A percentile compares a stretch with the other conserved stretches of the same genome.
These are phyloP conservation scores for Pycnonotus jocosus DNA, from an alignment of 2,113 vertebrate species.

Conservation along the genomic window DNA sequence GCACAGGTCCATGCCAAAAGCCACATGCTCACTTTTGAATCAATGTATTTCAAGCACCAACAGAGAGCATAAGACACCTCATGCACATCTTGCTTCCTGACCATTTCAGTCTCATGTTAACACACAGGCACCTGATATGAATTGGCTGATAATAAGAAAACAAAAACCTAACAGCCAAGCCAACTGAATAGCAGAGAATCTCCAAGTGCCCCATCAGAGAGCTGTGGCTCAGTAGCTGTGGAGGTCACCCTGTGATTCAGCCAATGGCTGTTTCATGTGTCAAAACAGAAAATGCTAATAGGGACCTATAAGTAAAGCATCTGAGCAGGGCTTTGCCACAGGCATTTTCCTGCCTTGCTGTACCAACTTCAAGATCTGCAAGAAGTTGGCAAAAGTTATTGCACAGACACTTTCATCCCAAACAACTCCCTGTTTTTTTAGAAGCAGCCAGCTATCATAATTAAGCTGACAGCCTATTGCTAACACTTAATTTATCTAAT, in stretches of 20 bases:
- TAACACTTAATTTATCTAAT: neutral
- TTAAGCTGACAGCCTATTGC: neutral
- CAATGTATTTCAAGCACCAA: neutral
- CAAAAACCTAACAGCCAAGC: neutral
- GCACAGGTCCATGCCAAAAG: neutral
- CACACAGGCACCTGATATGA: neutral
- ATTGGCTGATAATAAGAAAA: neutral
- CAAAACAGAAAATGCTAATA: neutral
- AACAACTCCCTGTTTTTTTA: neutral
- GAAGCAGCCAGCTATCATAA: neutral
- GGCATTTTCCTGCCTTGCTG: neutral
- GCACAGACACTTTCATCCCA: neutral
- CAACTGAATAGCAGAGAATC: neutral
- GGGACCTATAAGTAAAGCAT: neutral
- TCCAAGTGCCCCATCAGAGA: neutral
- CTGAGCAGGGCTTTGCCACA: neutral
- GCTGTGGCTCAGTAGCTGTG: neutral
- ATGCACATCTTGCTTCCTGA: neutral
- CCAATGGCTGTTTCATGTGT: neutral
- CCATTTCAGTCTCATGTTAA: neutral
- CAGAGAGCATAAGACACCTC: neutral
- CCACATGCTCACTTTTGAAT: neutral
- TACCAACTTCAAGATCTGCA: neutral
- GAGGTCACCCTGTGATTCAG: neutral
- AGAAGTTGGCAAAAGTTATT: neutral